Conservation (phyloP, 1,140 invertebrate species). For the Rhopalosiphum maidis region DNA sequence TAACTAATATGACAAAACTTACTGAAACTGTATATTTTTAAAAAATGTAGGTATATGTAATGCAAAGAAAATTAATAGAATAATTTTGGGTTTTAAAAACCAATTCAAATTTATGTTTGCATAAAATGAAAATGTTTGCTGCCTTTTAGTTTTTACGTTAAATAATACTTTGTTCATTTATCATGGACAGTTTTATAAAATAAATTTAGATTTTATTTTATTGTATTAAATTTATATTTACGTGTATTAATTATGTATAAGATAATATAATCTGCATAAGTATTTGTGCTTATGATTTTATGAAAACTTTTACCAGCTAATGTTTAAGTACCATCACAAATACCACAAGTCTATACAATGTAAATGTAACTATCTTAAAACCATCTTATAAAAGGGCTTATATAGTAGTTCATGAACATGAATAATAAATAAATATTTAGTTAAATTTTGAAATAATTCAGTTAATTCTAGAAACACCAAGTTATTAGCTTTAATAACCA, state of each 20-base stretch:
- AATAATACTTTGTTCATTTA: background rate
- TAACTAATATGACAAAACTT: background rate
- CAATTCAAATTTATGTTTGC: background rate
- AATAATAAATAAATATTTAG: constrained; percentile 14
- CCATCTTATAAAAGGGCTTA: background rate
- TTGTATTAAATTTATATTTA: background rate
- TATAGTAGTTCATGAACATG: background rate
- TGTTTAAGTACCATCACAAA: constrained; percentile 1
- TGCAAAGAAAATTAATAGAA: background rate
- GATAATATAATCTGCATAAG: background rate
- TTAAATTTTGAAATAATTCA: background rate
- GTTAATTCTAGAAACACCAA: background rate
- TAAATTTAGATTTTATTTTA: background rate
- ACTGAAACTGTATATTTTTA: background rate
- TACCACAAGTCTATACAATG: background rate
- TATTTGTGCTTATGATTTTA: background rate
- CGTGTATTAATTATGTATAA: background rate
- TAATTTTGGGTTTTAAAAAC: background rate
- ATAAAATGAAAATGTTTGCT: background rate
- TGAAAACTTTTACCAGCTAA: background rate
- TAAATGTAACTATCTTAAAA: background rate
- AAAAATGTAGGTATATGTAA: background rate
- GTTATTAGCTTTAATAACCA: background rate
- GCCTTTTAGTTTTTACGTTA: background rate
- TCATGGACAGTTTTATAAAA: background rate